phyloP scores from a whole-genome alignment of 2,113 vertebrate species.

The Misgurnus anguillicaudatus region DNA sequence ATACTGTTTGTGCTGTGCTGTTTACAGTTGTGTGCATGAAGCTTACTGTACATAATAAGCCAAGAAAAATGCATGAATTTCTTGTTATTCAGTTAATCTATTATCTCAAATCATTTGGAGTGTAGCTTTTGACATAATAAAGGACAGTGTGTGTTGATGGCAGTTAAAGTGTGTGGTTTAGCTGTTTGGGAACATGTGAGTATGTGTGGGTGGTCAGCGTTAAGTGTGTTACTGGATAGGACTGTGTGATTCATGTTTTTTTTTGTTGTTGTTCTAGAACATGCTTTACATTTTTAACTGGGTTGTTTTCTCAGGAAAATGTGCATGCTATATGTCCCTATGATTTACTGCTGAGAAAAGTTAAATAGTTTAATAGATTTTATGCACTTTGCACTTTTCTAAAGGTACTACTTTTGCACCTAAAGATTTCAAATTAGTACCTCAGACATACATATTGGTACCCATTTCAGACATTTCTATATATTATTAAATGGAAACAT shows the following conservation, averaged over 20 bases:
- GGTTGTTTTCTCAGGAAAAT: neutral
- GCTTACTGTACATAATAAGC: neutral
- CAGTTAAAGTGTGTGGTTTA: conserved; percentile 10
- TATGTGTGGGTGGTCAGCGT: conserved; percentile 30
- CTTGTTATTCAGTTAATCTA: neutral
- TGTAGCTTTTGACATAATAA: neutral
- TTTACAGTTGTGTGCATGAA: conserved; percentile 8
- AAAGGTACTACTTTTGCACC: too few species aligned
- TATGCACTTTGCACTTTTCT: too few species aligned
- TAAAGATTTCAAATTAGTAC: too few species aligned
- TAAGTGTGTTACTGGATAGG: neutral
- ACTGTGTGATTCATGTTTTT: conserved; percentile 1
- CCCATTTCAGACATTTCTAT: too few species aligned
- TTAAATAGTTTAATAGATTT: too few species aligned
- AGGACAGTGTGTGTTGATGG: neutral
- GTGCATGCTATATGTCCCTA: neutral
- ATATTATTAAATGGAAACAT: too few species aligned
- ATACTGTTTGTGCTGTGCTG: neutral
- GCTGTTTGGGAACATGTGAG: neutral
- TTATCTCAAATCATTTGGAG: neutral
- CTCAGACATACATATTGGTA: too few species aligned
- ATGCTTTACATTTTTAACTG: neutral
- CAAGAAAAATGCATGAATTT: neutral
- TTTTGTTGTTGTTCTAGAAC: neutral
- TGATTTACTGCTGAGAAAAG: neutral